phyloP scores from a whole-genome alignment of 1,140 invertebrate genomes.

The Drosophila takahashii region DNA sequence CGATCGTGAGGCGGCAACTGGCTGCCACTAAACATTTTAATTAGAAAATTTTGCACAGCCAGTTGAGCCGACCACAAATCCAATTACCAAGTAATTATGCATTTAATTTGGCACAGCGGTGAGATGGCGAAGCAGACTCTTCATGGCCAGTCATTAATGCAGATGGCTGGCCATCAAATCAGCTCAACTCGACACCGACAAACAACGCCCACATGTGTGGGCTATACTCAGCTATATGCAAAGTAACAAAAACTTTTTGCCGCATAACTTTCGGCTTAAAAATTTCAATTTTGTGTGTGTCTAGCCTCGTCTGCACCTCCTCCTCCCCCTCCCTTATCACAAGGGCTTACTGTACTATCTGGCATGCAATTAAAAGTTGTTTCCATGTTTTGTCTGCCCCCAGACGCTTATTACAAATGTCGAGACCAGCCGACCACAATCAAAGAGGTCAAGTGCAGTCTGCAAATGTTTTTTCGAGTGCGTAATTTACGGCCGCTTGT shows the following conservation, averaged over 20 bases:
- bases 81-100: conserved; percentile 82
- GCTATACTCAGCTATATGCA: conserved; percentile 11
- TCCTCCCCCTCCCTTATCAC: neutral
- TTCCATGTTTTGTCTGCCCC: conserved; percentile 59
- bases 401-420: conserved; percentile 76
- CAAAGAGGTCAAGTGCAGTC: conserved; percentile 73
- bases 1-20: conserved; percentile 16
- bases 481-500: conserved; percentile 50
- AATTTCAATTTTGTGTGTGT: conserved; percentile 67
- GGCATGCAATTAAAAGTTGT: conserved; percentile 74
- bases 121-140: conserved; percentile 28
- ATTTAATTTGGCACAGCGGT: conserved; percentile 70
- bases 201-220: conserved; percentile 19
- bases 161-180: conserved; percentile 52
- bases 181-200: conserved; percentile 38
- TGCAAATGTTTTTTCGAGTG: conserved; percentile 29
- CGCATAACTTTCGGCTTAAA: conserved; percentile 51
- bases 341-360: conserved; percentile 28
- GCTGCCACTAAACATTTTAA: conserved; percentile 77
- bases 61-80: conserved; percentile 79
- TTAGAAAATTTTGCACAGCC: conserved; percentile 75
- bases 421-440: conserved; percentile 62
- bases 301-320: conserved; percentile 12
- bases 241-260: conserved; percentile 58
- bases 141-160: conserved; percentile 46